Percentiles rank a stretch among this genome's conserved stretches.
phyloP scores from a whole-genome alignment of 1,140 invertebrate species.

The Saccostrea cuccullata region DNA sequence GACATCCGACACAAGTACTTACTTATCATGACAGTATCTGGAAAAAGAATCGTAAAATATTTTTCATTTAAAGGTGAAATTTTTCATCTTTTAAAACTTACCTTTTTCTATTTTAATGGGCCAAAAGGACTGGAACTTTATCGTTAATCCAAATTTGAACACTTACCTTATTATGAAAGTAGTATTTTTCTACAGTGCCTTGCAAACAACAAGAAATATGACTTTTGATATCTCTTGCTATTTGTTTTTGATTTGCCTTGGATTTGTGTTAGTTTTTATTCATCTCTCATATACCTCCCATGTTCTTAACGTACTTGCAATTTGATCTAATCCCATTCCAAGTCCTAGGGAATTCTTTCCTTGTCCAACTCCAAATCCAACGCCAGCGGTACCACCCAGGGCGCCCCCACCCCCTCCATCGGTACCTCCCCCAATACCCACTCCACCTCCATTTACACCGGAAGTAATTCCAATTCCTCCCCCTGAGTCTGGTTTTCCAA shows the following conservation, averaged over 20 bases:
- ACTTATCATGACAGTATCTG: conserved; percentile 9
- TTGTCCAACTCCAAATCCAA: conserved; percentile 29
- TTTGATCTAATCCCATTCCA: conserved; percentile 38
- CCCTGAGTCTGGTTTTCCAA: background rate
- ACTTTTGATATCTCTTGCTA: background rate
- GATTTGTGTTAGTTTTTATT: background rate
- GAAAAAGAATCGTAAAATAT: background rate
- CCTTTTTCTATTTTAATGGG: background rate
- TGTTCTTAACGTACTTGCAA: background rate
- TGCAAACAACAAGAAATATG: background rate
- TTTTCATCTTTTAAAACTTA: background rate
- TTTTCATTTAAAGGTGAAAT: background rate
- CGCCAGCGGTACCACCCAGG: background rate
- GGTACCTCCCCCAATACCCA: conserved; percentile 23
- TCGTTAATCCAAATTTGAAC: background rate
- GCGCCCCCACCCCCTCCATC: conserved; percentile 26
- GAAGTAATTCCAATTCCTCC: conserved; percentile 36
- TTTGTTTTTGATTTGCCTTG: background rate
- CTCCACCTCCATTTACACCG: background rate
- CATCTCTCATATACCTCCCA: background rate
- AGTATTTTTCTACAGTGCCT: background rate
- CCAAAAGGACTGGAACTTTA: background rate
- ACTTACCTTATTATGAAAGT: background rate
- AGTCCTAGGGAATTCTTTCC: conserved; percentile 33
- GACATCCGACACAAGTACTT: background rate